Conservation (phyloP, 2,797 vertebrate species). For the Gambelia wislizenii region DNA sequence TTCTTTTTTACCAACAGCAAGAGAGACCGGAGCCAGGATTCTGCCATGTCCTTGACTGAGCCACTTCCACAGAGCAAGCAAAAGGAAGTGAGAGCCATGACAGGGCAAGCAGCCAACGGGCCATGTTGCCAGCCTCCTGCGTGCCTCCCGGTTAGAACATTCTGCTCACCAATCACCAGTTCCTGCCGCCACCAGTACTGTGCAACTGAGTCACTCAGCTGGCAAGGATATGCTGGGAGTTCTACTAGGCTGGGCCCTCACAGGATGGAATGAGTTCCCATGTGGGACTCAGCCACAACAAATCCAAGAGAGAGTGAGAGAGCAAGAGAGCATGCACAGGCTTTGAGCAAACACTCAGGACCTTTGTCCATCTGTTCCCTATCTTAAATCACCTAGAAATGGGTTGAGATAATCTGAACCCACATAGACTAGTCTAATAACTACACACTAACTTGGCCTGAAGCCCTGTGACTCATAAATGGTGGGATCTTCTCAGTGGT, state of each 20-base stretch:
- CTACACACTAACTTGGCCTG: neutral
- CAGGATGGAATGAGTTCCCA: neutral
- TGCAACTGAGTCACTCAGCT: neutral
- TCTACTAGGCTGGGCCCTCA: neutral
- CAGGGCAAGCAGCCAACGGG: neutral
- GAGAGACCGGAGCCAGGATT: accelerated
- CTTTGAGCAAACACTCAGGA: neutral
- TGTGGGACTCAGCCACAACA: no score
- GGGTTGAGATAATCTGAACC: neutral
- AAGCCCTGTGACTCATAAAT: neutral
- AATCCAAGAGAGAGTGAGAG: no score
- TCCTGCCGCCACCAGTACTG: neutral
- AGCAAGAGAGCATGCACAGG: accelerated
- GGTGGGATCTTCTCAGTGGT: neutral
- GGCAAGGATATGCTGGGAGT: neutral
- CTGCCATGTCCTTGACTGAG: accelerated
- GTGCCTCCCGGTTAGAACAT: neutral
- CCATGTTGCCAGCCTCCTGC: neutral
- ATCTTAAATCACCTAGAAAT: no score
- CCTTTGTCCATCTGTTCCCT: neutral
- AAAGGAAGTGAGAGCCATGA: neutral
- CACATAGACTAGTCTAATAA: neutral
- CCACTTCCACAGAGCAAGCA: neutral
- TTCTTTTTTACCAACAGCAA: accelerated
- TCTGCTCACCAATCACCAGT: neutral